Evolutionary conservation across 2,888 invertebrate species (phyloP).

Genomic region (Ochropleura leucogaster): DNA sequence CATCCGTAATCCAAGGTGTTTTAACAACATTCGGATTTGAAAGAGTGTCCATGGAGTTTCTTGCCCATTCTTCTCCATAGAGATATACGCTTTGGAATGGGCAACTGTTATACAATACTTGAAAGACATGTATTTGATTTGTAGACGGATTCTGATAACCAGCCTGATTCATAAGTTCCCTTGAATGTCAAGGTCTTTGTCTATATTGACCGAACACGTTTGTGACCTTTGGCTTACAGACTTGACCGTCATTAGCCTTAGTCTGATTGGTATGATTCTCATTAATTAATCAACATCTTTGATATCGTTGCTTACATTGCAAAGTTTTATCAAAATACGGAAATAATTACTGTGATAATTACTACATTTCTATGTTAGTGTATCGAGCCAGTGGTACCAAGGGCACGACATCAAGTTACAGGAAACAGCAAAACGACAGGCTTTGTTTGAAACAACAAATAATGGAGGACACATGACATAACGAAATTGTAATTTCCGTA

Average conservation of each 20-base stretch:
- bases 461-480: conserved; percentile 37
- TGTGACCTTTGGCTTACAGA: conserved; percentile 25
- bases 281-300: background rate
- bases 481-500: conserved; percentile 21
- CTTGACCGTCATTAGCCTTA: conserved; percentile 24
- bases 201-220: background rate
- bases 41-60: too few relatives aligned
- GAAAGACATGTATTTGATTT: too few relatives aligned
- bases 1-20: background rate
- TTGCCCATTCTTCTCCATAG: too few relatives aligned
- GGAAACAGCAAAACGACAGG: conserved; percentile 25
- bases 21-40: too few relatives aligned
- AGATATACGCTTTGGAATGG: too few relatives aligned
- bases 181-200: conserved; percentile 22
- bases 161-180: background rate
- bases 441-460: conserved; percentile 30
- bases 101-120: too few relatives aligned
- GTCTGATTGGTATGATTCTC: background rate
- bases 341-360: background rate
- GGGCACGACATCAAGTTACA: conserved; percentile 28
- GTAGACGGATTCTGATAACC: background rate
- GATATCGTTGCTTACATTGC: background rate
- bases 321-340: conserved; percentile 2
- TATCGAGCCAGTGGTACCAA: conserved; percentile 8
- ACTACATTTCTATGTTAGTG: conserved; percentile 13